Evolutionary conservation across 1,140 invertebrate species (phyloP).

Genomic region (Schmidtea mediterranea): DNA sequence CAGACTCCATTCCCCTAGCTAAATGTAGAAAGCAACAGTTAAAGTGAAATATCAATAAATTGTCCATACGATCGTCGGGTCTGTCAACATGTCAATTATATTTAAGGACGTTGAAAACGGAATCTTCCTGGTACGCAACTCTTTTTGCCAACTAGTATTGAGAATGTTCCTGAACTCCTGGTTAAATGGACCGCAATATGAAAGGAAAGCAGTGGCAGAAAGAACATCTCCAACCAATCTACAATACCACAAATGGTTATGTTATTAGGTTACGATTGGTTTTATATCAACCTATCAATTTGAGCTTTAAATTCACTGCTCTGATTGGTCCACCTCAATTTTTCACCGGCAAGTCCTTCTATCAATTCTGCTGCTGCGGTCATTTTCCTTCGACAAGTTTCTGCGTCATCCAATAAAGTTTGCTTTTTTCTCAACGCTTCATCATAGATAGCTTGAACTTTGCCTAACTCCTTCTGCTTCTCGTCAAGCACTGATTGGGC

Average conservation of each 20-base stretch:
- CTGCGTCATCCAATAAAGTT: slow-evolving; percentile 26
- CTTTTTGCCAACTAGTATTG: slow-evolving; percentile 53
- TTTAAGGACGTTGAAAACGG: slow-evolving; percentile 39
- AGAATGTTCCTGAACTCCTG: slow-evolving; percentile 62
- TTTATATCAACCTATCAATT: slow-evolving; percentile 32
- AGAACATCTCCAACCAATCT: slow-evolving; percentile 66
- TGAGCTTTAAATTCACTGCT: slow-evolving; percentile 27
- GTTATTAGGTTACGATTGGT: too few species aligned
- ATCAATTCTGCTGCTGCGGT: slow-evolving; percentile 28
- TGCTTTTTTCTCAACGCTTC: slow-evolving; percentile 69
- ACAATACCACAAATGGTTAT: too few species aligned
- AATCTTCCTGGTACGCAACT: slow-evolving; percentile 46
- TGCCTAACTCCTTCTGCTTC: slow-evolving; percentile 56
- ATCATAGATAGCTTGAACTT: slow-evolving; percentile 71
- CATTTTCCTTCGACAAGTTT: slow-evolving; percentile 28
- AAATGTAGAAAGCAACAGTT: too few species aligned
- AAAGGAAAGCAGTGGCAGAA: slow-evolving; percentile 67
- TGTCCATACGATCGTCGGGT: too few species aligned
- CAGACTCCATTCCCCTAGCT: slow-evolving; percentile 64
- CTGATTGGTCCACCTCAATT: slow-evolving; percentile 27
- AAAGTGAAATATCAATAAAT: too few species aligned
- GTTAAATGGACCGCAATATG: slow-evolving; percentile 83
- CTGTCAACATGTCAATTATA: too few species aligned
- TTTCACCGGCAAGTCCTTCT: slow-evolving; percentile 28
- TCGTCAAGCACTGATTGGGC: slow-evolving; percentile 64